Base-by-base conservation (phyloP, 2,888 invertebrate species). In the Tetrapedia diversipes region DNA sequence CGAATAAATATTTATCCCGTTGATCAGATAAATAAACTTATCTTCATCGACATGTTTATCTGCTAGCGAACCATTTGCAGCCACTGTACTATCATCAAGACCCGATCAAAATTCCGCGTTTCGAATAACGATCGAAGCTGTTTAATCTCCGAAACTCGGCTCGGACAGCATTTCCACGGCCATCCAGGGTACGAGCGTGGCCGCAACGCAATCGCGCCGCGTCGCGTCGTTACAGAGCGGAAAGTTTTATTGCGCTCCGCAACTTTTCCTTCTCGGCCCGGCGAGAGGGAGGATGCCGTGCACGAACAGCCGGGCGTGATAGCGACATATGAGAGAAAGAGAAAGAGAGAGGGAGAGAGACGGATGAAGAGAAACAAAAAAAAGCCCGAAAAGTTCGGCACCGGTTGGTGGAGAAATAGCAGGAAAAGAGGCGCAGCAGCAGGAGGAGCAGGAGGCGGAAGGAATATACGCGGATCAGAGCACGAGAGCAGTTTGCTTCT, bases 401-500 rank as follows among this genome's bases (percentile, higher is more conserved):
- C 51, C 54, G 65, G 47, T 47, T 22, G 68, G 78, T 65, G 49
- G 78, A 60, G 65, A 80, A 73, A 69, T 59, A 29, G 70, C 61
- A 29, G 51, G 68, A 74, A 51, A n/a, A 54, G 69, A 53, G 76
- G 39, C 51, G 69, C 61, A 65, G 65, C 43, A 63, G 68, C 32
- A 47, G 45, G 45, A 72, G 72, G 73, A 73, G 68, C 43, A 72
- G 74, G 64, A 67, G 63, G 65, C 71, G 69, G 76, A 88, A 88
- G 86, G 86, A 88, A 80, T 82, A 84, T 82, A 84, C 81, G 80
- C 79, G 72, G 70, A 65, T 56, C 60, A 53, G 65, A 59, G 51
- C 57, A 70, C 67, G 71, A 71, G 76, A 79, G 77, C 71, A 72
- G 84, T 80, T 84, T 75, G 79, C 77, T 82, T 77, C 83, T 81